Conservation (phyloP, 2,113 vertebrate species). For the Beaufortia kweichowensis region DNA sequence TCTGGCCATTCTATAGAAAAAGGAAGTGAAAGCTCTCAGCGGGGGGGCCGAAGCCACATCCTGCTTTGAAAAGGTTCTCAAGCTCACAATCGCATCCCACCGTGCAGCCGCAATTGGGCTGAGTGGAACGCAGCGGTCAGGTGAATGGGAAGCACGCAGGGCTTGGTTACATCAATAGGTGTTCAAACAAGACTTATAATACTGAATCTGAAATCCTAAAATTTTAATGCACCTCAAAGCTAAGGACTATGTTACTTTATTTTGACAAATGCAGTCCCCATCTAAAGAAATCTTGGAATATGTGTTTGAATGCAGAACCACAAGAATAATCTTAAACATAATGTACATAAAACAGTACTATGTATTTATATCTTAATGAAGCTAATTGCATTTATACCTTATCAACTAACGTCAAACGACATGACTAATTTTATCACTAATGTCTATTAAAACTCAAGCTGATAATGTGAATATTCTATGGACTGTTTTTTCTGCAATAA, state of each 20-base stretch:
- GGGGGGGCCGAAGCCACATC: slow-evolving; percentile 42
- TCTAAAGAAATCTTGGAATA: no score
- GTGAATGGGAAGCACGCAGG: background rate
- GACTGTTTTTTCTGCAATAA: slow-evolving; percentile 8
- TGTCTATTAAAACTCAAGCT: slow-evolving; percentile 24
- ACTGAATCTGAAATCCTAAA: background rate
- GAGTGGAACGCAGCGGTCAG: slow-evolving; percentile 17
- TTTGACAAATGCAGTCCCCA: no score
- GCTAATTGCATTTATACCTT: background rate
- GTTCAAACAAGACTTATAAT: background rate
- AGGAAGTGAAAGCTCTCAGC: slow-evolving; percentile 41
- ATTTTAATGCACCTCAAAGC: background rate
- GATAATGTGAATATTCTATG: slow-evolving; percentile 26
- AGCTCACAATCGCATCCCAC: slow-evolving; percentile 40
- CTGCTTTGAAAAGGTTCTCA: slow-evolving; percentile 28
- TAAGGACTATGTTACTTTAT: background rate
- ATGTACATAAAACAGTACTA: no score
- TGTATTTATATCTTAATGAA: background rate
- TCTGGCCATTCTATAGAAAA: slow-evolving; percentile 29
- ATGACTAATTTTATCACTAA: slow-evolving; percentile 31
- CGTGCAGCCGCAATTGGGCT: slow-evolving; percentile 37
- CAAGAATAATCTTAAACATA: no score
- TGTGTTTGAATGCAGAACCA: no score
- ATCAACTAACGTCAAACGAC: background rate
- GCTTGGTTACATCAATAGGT: background rate